phyloP scores from a whole-genome alignment of 2,797 vertebrate species.

The Bovichtus diacanthus region DNA sequence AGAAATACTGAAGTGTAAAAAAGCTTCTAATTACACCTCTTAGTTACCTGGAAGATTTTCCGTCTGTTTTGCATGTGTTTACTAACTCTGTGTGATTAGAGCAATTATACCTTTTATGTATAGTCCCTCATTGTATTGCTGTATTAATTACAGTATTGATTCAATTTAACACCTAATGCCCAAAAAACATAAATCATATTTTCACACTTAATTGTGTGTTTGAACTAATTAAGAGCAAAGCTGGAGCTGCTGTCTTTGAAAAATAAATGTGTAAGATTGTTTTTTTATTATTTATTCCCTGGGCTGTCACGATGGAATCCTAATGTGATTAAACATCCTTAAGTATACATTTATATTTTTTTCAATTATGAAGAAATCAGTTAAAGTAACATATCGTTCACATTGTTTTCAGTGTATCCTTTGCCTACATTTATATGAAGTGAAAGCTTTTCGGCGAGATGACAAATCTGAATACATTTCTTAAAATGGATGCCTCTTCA shows the following conservation, averaged over 20 bases:
- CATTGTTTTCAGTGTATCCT: slow-evolving; percentile 8
- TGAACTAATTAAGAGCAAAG: slow-evolving; percentile 74
- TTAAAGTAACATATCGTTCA: slow-evolving; percentile 24
- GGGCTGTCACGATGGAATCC: slow-evolving; percentile 68
- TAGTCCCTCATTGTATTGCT: slow-evolving; percentile 62
- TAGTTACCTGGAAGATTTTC: slow-evolving; percentile 42
- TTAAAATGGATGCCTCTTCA: slow-evolving; percentile 50
- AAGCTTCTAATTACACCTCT: neutral
- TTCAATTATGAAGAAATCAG: slow-evolving; percentile 33
- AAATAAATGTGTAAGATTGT: slow-evolving; percentile 73
- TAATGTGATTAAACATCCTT: slow-evolving; percentile 65
- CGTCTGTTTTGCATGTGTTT: slow-evolving; percentile 51
- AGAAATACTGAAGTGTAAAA: neutral
- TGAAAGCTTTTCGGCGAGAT: slow-evolving; percentile 50
- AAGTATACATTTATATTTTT: slow-evolving; percentile 44
- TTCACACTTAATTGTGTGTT: slow-evolving; percentile 73
- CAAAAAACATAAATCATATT: slow-evolving; percentile 80
- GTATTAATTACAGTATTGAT: slow-evolving; percentile 80
- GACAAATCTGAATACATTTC: slow-evolving; percentile 19
- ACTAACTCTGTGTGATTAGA: slow-evolving; percentile 62
- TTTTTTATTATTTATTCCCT: slow-evolving; percentile 78
- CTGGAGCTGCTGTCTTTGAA: slow-evolving; percentile 70
- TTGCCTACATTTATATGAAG: slow-evolving; percentile 41
- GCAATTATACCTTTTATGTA: slow-evolving; percentile 72
- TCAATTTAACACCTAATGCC: slow-evolving; percentile 77